Percentiles rank a stretch among this genome's conserved stretches.
Evolutionary conservation across 2,888 invertebrate genomes (phyloP).

Genomic region (Hirtodrosophila alboralis): DNA sequence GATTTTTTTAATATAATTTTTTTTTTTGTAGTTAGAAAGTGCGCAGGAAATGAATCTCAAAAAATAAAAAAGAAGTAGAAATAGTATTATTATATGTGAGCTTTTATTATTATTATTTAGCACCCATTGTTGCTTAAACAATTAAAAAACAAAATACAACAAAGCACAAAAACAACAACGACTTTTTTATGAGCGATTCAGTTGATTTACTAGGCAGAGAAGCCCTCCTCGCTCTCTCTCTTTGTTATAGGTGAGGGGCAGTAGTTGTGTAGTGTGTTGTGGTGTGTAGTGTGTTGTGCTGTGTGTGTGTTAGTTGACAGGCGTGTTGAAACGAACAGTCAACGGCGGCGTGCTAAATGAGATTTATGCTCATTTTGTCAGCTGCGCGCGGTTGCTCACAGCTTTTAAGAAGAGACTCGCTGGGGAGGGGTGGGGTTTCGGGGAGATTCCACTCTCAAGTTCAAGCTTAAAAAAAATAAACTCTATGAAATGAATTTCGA

Average conservation of each 20-base stretch:
- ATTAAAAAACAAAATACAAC: conserved; percentile 70
- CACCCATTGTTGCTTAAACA: conserved; percentile 82
- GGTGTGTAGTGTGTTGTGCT: conserved; percentile 9
- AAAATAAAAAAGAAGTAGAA: conserved; percentile 8
- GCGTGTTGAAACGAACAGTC: conserved; percentile 77
- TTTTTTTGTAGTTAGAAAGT: conserved; percentile 45
- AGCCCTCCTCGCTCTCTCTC: too few relatives aligned
- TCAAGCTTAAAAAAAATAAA: conserved; percentile 13
- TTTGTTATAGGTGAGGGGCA: conserved; percentile 3
- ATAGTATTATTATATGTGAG: conserved; percentile 57
- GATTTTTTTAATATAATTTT: conserved; percentile 41
- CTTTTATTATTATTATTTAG: conserved; percentile 72
- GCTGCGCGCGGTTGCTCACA: conserved; percentile 60
- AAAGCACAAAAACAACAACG: conserved; percentile 29
- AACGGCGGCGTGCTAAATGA: conserved; percentile 75
- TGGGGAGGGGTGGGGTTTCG: neutral
- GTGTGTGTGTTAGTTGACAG: conserved; percentile 75
- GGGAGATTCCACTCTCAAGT: conserved; percentile 13
- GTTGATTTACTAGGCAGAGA: conserved; percentile 76
- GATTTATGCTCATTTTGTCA: conserved; percentile 79
- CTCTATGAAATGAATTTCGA: conserved; percentile 65
- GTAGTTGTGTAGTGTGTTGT: conserved; percentile 16
- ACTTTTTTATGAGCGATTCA: conserved; percentile 77
- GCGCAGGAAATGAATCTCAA: conserved; percentile 61
- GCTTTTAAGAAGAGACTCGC: conserved; percentile 21